Evolutionary conservation across 2,888 invertebrate species (phyloP).

Genomic region (Lithophane leautieri): DNA sequence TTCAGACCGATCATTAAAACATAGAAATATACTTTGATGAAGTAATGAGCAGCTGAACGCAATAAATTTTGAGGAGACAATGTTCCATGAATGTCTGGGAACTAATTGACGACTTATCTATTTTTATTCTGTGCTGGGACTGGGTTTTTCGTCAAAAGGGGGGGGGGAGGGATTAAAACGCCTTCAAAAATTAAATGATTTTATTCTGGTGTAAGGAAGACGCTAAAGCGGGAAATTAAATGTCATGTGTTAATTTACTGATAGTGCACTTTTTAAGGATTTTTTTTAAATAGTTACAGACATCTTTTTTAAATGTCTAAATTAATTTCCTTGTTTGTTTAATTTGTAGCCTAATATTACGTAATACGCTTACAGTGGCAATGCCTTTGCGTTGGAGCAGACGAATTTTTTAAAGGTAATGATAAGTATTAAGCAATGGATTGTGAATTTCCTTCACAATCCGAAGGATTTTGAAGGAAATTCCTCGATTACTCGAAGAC

Average conservation of each 20-base stretch:
- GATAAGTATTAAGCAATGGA: background rate
- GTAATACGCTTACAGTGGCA: no score
- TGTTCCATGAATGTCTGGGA: constrained; percentile 72
- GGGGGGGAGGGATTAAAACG: constrained; percentile 71
- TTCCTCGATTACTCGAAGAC: no score
- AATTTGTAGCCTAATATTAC: background rate
- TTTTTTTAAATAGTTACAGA: no score
- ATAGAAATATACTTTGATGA: constrained; percentile 40
- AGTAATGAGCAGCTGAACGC: constrained; percentile 74
- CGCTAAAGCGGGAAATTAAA: constrained; percentile 29
- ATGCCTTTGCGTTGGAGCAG: background rate
- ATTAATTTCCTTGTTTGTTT: background rate
- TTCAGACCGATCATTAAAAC: constrained; percentile 65
- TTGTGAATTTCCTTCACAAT: no score
- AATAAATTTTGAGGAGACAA: constrained; percentile 75
- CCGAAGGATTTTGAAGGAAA: no score
- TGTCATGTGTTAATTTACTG: background rate
- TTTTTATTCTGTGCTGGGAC: constrained; percentile 45
- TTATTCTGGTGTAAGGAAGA: constrained; percentile 44
- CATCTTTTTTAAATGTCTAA: background rate
- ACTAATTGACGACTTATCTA: constrained; percentile 74
- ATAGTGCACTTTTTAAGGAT: background rate
- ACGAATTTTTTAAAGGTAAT: no score
- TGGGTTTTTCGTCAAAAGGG: constrained; percentile 62
- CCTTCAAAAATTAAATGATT: constrained; percentile 71